These are phyloP conservation scores for Alaudala cheleensis DNA, from an alignment of 2,113 vertebrate species.

Conservation along the genomic window DNA sequence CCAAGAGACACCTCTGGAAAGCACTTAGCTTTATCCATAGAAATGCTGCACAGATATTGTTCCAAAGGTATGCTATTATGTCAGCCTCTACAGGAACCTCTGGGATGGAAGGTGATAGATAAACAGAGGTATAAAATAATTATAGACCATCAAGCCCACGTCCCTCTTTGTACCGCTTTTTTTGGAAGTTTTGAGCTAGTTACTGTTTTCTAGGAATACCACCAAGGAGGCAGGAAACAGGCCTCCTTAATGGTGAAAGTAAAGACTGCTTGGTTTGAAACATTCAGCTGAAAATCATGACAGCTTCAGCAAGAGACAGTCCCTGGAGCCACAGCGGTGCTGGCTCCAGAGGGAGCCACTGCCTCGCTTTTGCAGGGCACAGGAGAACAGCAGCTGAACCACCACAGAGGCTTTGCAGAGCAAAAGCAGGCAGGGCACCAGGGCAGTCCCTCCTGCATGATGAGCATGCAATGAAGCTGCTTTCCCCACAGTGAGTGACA, in stretches of 20 bases:
- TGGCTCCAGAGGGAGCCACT: constrained; percentile 69
- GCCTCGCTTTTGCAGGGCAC: constrained; percentile 24
- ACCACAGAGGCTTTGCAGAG: neutral
- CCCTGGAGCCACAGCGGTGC: neutral
- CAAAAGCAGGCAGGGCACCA: neutral
- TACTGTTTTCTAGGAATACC: neutral
- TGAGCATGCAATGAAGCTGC: neutral
- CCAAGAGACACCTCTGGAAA: neutral
- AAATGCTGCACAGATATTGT: neutral
- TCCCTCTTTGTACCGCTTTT: neutral
- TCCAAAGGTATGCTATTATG: neutral
- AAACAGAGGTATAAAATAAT: neutral
- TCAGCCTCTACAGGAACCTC: neutral
- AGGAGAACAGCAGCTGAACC: neutral
- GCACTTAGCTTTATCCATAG: neutral
- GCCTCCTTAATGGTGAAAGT: neutral
- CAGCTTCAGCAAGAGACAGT: neutral
- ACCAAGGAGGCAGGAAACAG: neutral
- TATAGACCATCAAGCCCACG: neutral
- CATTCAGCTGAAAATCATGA: neutral
- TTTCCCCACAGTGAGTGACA: neutral
- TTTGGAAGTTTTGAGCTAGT: neutral
- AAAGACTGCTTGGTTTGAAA: neutral
- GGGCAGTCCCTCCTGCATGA: neutral
- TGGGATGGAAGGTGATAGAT: neutral